Percentiles rank a stretch among this genome's conserved stretches.
These are phyloP conservation scores for Blastobasis lacticolella DNA, from an alignment of 2,888 invertebrate species.

Conservation along the genomic window DNA sequence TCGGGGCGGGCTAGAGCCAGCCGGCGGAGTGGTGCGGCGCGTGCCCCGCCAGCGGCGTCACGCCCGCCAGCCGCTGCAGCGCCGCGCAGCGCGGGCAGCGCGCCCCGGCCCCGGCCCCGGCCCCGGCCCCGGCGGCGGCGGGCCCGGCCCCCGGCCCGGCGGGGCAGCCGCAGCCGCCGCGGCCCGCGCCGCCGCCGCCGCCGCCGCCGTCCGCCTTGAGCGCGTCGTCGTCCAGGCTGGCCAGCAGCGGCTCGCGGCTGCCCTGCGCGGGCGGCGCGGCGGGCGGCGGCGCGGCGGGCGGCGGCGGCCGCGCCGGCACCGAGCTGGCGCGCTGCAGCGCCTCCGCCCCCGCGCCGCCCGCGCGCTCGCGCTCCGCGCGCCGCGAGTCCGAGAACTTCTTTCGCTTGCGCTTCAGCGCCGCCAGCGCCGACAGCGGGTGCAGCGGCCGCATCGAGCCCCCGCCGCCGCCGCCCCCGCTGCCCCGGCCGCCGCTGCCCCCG, in stretches of 20 bases:
- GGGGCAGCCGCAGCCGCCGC: conserved; percentile 31
- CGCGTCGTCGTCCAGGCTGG: conserved; percentile 67
- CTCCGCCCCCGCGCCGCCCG: conserved; percentile 23
- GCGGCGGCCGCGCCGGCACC: conserved; percentile 39
- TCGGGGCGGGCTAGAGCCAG: conserved; percentile 69
- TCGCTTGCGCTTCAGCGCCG: conserved; percentile 84
- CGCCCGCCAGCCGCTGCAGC: conserved; percentile 79
- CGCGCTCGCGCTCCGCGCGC: conserved; percentile 58
- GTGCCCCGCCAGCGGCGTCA: conserved; percentile 83
- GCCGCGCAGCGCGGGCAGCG: conserved; percentile 73
- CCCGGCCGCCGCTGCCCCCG: conserved; percentile 81
- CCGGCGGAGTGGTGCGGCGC: conserved; percentile 78
- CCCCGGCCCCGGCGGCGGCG: conserved; percentile 16
- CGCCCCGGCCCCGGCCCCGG: conserved; percentile 10
- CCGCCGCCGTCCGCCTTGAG: conserved; percentile 37
- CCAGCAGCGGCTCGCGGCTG: conserved; percentile 79
- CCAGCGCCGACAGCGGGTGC: conserved; percentile 76
- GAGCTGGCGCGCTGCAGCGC: conserved; percentile 43
- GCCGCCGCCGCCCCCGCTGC: conserved; percentile 80
- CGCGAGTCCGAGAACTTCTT: conserved; percentile 89
- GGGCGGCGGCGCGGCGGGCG: conserved; percentile 25
- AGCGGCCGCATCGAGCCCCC: conserved; percentile 42
- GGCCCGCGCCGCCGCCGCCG: conserved; percentile 16
- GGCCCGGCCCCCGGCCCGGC: conserved; percentile 30
- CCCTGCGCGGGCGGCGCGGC: conserved; percentile 34